Evolutionary conservation across 1,140 invertebrate species (phyloP).

Genomic region (Scaptodrosophila lebanonensis): DNA sequence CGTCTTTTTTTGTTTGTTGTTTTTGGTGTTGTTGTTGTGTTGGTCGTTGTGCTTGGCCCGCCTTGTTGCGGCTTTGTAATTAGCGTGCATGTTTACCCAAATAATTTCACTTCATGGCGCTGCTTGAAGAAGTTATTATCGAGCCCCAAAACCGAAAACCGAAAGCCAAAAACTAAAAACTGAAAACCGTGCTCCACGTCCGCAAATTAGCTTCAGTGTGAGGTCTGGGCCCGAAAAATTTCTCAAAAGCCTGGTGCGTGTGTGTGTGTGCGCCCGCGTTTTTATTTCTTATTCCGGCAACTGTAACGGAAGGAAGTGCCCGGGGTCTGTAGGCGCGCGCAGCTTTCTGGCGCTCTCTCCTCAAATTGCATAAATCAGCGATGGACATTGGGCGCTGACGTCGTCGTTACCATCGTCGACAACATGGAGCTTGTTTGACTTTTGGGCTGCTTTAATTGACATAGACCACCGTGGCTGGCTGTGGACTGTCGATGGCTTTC

Average conservation of each 20-base stretch:
- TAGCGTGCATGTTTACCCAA: conserved; percentile 73
- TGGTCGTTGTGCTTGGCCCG: conserved; percentile 15
- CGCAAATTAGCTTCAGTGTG: conserved; percentile 52
- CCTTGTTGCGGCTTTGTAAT: conserved; percentile 60
- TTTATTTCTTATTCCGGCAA: conserved; percentile 37
- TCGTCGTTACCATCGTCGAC: too few relatives aligned
- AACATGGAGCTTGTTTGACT: conserved; percentile 10
- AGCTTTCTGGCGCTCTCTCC: too few relatives aligned
- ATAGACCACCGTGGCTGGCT: conserved; percentile 57
- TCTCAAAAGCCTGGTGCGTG: conserved; percentile 1
- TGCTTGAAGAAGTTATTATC: conserved; percentile 74
- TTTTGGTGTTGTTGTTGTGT: conserved; percentile 18
- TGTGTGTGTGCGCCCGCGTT: conserved; percentile 10
- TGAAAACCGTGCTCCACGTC: conserved; percentile 56
- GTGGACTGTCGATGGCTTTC: conserved; percentile 52
- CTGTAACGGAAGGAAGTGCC: conserved; percentile 72
- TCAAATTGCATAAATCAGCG: conserved; percentile 67
- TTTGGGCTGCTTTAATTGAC: conserved; percentile 58
- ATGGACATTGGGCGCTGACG: too few relatives aligned
- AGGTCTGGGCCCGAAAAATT: conserved; percentile 43
- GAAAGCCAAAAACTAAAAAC: conserved; percentile 26
- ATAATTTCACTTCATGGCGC: conserved; percentile 72
- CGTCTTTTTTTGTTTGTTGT: not conserved
- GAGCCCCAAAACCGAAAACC: conserved; percentile 29
- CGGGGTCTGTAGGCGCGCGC: too few relatives aligned